phyloP scores from a whole-genome alignment of 2,888 invertebrate species.

The Cataglyphis altisquamis region DNA sequence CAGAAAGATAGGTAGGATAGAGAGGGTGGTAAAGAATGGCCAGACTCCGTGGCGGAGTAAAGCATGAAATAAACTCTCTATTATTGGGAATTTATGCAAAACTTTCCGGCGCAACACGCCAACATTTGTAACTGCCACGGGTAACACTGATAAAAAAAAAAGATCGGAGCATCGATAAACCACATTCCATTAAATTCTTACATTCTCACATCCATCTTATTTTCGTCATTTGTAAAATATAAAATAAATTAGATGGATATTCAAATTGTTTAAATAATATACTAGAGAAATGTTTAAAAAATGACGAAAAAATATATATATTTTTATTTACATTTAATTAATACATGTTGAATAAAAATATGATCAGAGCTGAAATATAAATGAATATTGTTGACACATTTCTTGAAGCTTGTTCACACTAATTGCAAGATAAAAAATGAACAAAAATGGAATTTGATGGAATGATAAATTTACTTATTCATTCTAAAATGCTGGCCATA shows the following conservation, averaged over 20 bases:
- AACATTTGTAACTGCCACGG: neutral
- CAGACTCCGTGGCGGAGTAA: conserved; percentile 5
- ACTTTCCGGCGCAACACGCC: neutral
- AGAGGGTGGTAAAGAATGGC: conserved; percentile 20
- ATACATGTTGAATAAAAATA: neutral
- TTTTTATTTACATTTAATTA: neutral
- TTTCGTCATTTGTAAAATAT: neutral
- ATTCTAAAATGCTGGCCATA: neutral
- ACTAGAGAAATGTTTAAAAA: neutral
- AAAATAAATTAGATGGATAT: neutral
- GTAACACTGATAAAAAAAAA: conserved; percentile 9
- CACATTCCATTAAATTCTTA: neutral
- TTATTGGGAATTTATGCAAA: conserved; percentile 22
- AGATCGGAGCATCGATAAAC: neutral
- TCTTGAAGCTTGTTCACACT: neutral
- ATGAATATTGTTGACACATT: neutral
- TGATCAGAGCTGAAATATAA: neutral
- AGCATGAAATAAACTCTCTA: conserved; percentile 17
- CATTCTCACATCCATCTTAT: too few species aligned
- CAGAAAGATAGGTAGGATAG: conserved; percentile 28
- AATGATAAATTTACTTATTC: neutral
- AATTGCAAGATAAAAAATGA: neutral
- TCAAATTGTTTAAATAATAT: neutral
- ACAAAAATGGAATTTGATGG: neutral
- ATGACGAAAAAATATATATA: neutral